Evolutionary conservation across 2,113 vertebrate genomes (phyloP), one percentile per base, ranked within the genome.

Genomic region (Haliaeetus leucogaster): DNA sequence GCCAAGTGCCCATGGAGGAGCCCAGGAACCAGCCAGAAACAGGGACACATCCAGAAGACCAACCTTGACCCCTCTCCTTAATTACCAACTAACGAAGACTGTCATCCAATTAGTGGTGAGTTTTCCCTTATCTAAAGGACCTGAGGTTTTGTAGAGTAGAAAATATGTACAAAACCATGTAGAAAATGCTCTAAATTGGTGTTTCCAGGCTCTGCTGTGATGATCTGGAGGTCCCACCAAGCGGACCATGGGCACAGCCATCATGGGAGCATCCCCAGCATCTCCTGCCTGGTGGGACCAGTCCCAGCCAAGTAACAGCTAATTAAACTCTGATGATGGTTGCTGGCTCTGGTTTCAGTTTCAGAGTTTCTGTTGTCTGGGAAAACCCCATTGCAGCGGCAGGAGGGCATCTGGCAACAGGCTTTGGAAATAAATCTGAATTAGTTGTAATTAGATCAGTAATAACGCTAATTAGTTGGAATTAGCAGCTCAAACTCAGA

Each of bases 321-420:
- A 36, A 78, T 62, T 48, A 38, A 48, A 61, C 6, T 10, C 18
- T 1, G 34, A 10, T 4, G 34, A 21, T 1, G 6, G 14, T 17
- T 6, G 25, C 42, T 9, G 42, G 26, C 14, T 18, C 45, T 19
- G 45, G n/a, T 38, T 48, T 77, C 6, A 3, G 17, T 45, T 76
- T 21, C 23, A 7, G 73, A 11, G 10, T n/a, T 21, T 10, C 71
- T 42, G 38, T 12, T 3, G 8, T 21, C 21, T 2, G 40, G 40
- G 52, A 73, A 56, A 73, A 22, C 9, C 29, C 21, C 6, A 16
- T 3, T 1, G 2, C 15, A 8, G 71, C 7, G 0, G 38, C 71
- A 13, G 52, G 30, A 25, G 38, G 38, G 30, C 2, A 7, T 10
- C 71, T 25, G 52, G 36, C 14, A 7, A 30, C 19, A 1, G 13